Base-by-base conservation (phyloP, 2,888 invertebrate genomes). In the Barypeithes pellucidus region DNA sequence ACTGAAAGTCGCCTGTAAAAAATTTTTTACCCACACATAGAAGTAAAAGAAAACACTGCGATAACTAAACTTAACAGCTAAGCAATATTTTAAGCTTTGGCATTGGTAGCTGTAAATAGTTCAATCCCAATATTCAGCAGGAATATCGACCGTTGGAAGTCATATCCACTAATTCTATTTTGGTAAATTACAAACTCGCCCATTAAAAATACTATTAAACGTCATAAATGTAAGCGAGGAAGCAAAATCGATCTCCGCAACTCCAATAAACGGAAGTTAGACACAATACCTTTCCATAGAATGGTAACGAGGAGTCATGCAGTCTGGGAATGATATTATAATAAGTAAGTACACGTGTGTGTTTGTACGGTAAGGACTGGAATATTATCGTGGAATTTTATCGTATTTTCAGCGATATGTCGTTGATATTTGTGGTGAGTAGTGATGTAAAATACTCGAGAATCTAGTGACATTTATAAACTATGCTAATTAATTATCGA, bases 361-460 rank as follows among this genome's bases (percentile, higher is more conserved):
- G n/a, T 14, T 14, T 43, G 2, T 39, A 39, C 39, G 2, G 12
- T n/a, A 43, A n/a, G 3, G 43, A 43, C 16, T 9, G 12, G 39
- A 4, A 9, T 11, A 11, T 9, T 39, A 12, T 29, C 29, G 7
- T 29, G 5, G 9, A 29, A 5, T 29, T 7, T 5, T 29, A 9
- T 29, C 29, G 9, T 43, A n/a, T 2, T 39, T 11, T 4, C 16
- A 3, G 39, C n/a, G 39, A n/a, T 5, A 47, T 47, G 47, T 20
- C 47, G 11, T 20, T 47, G 20, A 20, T 47, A 20, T 47, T 18
- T 47, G 20, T 20, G 47, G 47, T 47, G 11, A 47, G 47, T 14
- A 8, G 33, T 33, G 33, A n/a, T n/a, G n/a, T n/a, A n/a, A n/a
- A n/a, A n/a, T n/a, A n/a, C n/a, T n/a, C n/a, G n/a, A n/a, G n/a